Percentiles rank a stretch among this genome's conserved stretches.
These are phyloP conservation scores for Achroia grisella DNA, from an alignment of 1,140 invertebrate genomes.

Conservation along the genomic window DNA sequence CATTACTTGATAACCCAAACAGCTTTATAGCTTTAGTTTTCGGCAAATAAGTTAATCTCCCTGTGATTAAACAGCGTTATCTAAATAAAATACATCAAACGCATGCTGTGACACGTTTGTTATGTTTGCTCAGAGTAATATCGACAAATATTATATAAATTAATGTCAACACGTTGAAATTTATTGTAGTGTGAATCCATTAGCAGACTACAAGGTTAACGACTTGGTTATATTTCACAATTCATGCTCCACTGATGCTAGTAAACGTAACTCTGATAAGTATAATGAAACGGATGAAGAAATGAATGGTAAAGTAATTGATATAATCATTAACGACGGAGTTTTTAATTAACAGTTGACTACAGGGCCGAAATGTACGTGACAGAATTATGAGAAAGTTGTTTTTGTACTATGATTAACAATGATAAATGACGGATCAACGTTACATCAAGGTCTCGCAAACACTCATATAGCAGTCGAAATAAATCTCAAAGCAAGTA, in stretches of 20 bases:
- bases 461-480: constrained; percentile 27
- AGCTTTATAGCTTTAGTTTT: background rate
- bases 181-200: constrained; percentile 54
- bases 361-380: background rate
- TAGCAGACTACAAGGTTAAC: constrained; percentile 34
- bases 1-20: too few species aligned
- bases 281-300: constrained; percentile 6
- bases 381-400: constrained; percentile 24
- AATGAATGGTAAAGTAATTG: constrained; percentile 17
- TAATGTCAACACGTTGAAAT: constrained; percentile 56
- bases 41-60: constrained; percentile 48
- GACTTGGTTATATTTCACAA: constrained; percentile 2
- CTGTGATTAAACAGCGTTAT: constrained; percentile 58
- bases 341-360: too few species aligned
- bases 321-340: background rate
- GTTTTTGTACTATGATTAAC: constrained; percentile 44
- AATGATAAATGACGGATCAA: constrained; percentile 22
- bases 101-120: constrained; percentile 44
- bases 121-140: constrained; percentile 49
- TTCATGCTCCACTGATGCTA: constrained; percentile 27
- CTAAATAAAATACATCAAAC: constrained; percentile 58
- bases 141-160: constrained; percentile 52
- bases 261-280: background rate
- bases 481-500: constrained; percentile 21
- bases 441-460: constrained; percentile 38